Conservation (phyloP, 2,113 vertebrate species). For the Ivindomyrus marchei region DNA sequence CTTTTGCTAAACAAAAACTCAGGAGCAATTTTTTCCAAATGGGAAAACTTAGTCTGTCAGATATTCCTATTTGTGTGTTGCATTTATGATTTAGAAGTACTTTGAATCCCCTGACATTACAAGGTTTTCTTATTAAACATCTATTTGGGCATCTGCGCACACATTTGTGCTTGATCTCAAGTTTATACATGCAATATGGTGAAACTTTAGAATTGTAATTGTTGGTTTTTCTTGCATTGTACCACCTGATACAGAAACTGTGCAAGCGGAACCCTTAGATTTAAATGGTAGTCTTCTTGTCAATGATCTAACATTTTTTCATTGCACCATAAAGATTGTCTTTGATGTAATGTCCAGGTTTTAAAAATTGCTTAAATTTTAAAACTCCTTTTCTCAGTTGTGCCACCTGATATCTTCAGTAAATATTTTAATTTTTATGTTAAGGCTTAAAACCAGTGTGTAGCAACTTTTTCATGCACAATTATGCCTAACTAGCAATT, state of each 20-base stretch:
- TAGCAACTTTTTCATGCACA: neutral
- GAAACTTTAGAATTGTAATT: too few species aligned
- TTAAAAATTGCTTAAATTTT: neutral
- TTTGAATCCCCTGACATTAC: too few species aligned
- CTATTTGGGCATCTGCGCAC: too few species aligned
- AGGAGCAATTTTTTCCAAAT: neutral
- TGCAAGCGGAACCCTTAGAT: neutral
- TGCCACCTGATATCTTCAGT: neutral
- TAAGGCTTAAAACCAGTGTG: neutral
- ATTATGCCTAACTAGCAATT: too few species aligned
- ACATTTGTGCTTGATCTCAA: too few species aligned
- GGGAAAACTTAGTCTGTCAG: too few species aligned
- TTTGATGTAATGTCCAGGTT: neutral
- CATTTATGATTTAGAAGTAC: neutral
- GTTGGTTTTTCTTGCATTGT: neutral
- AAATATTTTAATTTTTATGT: too few species aligned
- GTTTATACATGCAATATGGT: too few species aligned
- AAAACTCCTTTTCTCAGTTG: neutral
- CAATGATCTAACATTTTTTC: neutral
- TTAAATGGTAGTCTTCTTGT: neutral
- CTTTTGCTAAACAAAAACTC: neutral
- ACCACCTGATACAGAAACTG: neutral
- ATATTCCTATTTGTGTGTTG: too few species aligned
- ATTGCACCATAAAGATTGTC: neutral
- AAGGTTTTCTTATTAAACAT: too few species aligned